Evolutionary conservation across 2,113 vertebrate genomes (phyloP).

Genomic region (Propithecus coquereli): DNA sequence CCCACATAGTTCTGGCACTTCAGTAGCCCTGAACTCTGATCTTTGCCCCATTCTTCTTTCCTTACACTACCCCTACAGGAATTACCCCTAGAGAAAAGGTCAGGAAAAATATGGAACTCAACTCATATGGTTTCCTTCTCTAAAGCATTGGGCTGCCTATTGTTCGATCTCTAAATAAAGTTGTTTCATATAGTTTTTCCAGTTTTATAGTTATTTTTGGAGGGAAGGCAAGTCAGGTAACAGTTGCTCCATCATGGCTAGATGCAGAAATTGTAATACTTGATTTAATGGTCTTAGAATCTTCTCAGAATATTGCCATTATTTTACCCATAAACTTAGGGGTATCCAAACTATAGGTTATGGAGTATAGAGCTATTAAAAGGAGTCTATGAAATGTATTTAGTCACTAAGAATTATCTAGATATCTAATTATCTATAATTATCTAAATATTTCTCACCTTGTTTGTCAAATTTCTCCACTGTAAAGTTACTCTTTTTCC

Average conservation of each 20-base stretch:
- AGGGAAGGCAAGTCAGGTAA: not conserved
- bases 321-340: not conserved
- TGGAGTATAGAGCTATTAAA: not conserved
- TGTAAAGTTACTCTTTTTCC: not conserved
- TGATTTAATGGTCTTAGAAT: not conserved
- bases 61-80: not conserved
- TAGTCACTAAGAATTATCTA: not conserved
- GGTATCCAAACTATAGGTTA: not conserved
- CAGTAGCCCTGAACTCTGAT: not conserved
- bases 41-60: not conserved
- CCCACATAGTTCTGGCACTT: not conserved
- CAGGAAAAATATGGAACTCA: not conserved
- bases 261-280: not conserved
- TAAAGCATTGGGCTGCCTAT: not conserved
- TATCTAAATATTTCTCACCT: not conserved
- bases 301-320: not conserved
- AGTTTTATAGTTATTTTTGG: not conserved
- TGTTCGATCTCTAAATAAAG: not conserved
- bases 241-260: not conserved
- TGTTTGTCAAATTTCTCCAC: not conserved
- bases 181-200: not conserved
- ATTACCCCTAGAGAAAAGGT: not conserved
- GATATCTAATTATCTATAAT: too few species aligned
- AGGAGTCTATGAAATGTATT: not conserved
- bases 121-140: not conserved